Conservation (phyloP, 1,140 invertebrate genomes). For the Tenebrio molitor region DNA sequence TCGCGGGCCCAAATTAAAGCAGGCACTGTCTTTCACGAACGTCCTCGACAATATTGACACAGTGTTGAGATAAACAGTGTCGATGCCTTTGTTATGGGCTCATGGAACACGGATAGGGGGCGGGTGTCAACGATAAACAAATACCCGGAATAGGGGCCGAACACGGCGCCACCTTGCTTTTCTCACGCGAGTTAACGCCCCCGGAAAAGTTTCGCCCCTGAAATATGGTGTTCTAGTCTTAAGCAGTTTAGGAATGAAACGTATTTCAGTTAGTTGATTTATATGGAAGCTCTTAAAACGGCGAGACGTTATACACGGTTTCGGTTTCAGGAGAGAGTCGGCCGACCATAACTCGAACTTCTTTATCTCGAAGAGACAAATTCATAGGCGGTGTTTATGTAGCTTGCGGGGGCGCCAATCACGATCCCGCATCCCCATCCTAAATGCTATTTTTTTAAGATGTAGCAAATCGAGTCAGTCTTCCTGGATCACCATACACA, state of each 20-base stretch:
- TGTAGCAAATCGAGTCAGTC: no score
- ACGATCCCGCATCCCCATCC: no score
- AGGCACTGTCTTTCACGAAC: slow-evolving; percentile 19
- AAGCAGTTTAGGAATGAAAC: slow-evolving; percentile 14
- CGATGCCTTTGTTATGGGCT: slow-evolving; percentile 26
- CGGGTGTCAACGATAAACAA: slow-evolving; percentile 26
- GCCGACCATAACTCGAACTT: no score
- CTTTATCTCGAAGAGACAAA: no score
- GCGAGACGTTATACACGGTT: slow-evolving; percentile 16
- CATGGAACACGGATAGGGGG: slow-evolving; percentile 1
- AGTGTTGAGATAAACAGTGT: slow-evolving; percentile 36
- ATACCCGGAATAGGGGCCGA: slow-evolving; percentile 22
- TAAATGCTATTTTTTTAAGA: no score
- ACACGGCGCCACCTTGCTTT: not conserved
- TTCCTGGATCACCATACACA: no score
- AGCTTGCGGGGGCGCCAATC: no score
- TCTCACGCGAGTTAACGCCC: slow-evolving; percentile 16
- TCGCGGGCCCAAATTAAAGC: slow-evolving; percentile 10
- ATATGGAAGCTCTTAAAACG: slow-evolving; percentile 31
- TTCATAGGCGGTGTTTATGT: no score
- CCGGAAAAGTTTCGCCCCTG: not conserved
- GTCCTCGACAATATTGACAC: slow-evolving; percentile 35
- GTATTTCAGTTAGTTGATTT: slow-evolving; percentile 24
- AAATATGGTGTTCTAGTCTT: slow-evolving; percentile 7
- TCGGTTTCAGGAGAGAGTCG: slow-evolving; percentile 39